Conservation (phyloP, 2,888 invertebrate genomes). For the Troides oblongomaculatus region DNA sequence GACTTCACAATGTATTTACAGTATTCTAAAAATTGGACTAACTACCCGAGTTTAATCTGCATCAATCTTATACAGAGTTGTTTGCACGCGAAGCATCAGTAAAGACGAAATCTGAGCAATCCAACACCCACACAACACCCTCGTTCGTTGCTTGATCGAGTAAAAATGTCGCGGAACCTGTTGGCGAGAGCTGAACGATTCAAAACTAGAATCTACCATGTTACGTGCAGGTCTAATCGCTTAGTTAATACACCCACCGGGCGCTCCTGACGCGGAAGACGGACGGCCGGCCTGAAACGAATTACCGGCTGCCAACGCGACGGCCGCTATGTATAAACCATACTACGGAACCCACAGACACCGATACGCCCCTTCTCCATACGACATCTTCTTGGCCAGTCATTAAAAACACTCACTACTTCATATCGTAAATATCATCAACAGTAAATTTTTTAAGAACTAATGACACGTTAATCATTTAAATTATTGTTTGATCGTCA, state of each 20-base stretch:
- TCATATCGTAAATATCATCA: too few relatives aligned
- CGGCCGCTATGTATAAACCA: conserved; percentile 4
- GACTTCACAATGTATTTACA: too few relatives aligned
- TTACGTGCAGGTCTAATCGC: conserved; percentile 28
- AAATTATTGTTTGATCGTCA: too few relatives aligned
- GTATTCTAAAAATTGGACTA: too few relatives aligned
- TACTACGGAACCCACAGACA: background rate
- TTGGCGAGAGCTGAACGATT: conserved; percentile 19
- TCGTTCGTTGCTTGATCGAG: conserved; percentile 18
- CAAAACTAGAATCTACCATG: conserved; percentile 24
- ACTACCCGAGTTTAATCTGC: too few relatives aligned
- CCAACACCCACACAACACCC: conserved; percentile 27
- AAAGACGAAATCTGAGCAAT: conserved; percentile 18
- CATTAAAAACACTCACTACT: too few relatives aligned
- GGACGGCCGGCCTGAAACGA: conserved; percentile 17
- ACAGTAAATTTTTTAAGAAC: too few relatives aligned
- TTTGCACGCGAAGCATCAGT: conserved; percentile 4
- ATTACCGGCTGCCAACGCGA: conserved; percentile 9
- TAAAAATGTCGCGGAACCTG: conserved; percentile 30
- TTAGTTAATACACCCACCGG: conserved; percentile 28
- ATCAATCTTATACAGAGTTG: too few relatives aligned
- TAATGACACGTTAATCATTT: too few relatives aligned
- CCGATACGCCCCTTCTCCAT: background rate
- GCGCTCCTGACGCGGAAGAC: conserved; percentile 18
- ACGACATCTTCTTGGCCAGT: too few relatives aligned